These are phyloP conservation scores for Elachura formosa DNA, from an alignment of 2,113 vertebrate species.

Conservation along the genomic window DNA sequence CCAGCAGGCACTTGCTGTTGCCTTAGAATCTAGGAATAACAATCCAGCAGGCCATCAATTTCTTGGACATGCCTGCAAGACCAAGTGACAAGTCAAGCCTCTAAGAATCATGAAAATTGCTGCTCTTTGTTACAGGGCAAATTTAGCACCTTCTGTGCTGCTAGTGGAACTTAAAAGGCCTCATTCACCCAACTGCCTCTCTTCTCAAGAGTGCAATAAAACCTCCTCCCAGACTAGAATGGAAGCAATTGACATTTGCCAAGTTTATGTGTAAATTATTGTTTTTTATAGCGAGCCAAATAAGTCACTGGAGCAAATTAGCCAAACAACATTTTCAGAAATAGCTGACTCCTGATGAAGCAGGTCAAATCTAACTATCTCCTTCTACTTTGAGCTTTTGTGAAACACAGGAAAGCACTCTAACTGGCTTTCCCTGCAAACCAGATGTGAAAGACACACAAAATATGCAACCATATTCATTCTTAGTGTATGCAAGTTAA, in stretches of 20 bases:
- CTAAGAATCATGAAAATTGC: not conserved
- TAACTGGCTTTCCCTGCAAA: not conserved
- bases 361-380: not conserved
- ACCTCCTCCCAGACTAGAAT: not conserved
- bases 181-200: not conserved
- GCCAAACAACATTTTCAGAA: not conserved
- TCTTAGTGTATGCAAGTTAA: not conserved
- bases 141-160: not conserved
- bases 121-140: not conserved
- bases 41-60: not conserved
- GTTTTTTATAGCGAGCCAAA: not conserved
- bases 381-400: not conserved
- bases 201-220: constrained; percentile 5
- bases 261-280: not conserved
- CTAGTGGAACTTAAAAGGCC: not conserved
- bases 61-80: not conserved
- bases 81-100: not conserved
- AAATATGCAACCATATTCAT: not conserved
- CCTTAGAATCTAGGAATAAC: not conserved
- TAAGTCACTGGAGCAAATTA: not conserved
- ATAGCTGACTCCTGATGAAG: not conserved
- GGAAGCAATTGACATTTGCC: not conserved
- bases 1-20: not conserved
- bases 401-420: not conserved
- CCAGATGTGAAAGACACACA: not conserved